phyloP scores from a whole-genome alignment of 1,140 invertebrate genomes.

The Scaptomyza hsui region DNA sequence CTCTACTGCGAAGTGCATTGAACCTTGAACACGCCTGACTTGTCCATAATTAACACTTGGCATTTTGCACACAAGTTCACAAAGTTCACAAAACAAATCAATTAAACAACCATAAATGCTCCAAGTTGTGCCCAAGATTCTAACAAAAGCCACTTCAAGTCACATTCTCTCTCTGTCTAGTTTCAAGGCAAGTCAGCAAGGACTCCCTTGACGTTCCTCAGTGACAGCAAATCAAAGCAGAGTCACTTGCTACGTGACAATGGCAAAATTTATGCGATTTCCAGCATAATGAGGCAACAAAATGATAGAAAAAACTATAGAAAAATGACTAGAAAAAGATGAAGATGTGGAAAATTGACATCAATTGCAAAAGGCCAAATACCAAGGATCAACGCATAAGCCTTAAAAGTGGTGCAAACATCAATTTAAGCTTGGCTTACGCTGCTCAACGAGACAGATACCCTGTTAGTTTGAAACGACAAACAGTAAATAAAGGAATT shows the following conservation, averaged over 20 bases:
- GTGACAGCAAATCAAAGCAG: conserved; percentile 7
- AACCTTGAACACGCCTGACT: conserved; percentile 8
- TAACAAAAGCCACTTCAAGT: conserved; percentile 1
- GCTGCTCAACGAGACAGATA: not conserved
- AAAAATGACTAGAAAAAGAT: too few species aligned
- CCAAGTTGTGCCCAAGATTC: not conserved
- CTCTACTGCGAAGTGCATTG: conserved; percentile 28
- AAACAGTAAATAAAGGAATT: too few species aligned
- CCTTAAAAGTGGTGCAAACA: conserved; percentile 29
- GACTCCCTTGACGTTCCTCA: not conserved
- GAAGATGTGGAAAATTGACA: conserved; percentile 16
- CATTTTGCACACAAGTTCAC: not conserved
- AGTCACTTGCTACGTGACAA: conserved; percentile 33
- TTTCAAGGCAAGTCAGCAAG: not conserved
- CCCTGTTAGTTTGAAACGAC: not conserved
- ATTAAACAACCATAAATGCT: conserved; percentile 18
- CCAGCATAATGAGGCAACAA: conserved; percentile 33
- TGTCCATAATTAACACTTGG: conserved; percentile 16
- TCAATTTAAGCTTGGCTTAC: conserved; percentile 13
- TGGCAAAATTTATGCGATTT: conserved; percentile 38
- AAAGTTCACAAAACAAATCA: conserved; percentile 2
- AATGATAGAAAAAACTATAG: not conserved
- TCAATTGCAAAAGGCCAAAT: conserved; percentile 22
- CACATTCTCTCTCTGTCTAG: not conserved
- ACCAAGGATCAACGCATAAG: conserved; percentile 17